These are phyloP conservation scores for Anoplopoma fimbria DNA, from an alignment of 2,113 vertebrate species.

Conservation along the genomic window DNA sequence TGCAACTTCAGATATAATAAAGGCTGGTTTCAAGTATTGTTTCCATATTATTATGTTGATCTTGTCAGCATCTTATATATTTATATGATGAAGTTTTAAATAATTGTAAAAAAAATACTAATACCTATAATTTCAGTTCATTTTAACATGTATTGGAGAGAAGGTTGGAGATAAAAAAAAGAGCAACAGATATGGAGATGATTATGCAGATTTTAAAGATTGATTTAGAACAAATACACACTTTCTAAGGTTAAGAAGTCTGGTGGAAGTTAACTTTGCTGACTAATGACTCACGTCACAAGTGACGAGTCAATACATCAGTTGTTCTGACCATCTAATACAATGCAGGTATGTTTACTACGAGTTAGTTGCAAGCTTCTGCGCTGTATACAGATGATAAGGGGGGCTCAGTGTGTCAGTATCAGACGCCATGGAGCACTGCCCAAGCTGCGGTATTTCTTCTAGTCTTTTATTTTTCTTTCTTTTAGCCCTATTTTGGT, in stretches of 20 bases:
- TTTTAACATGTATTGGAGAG: background rate
- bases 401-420: background rate
- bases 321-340: background rate
- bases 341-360: background rate
- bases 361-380: background rate
- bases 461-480: background rate
- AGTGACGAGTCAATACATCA: background rate
- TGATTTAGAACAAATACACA: background rate
- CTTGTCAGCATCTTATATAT: background rate
- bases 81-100: background rate
- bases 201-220: background rate
- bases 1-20: background rate
- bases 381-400: too few species aligned
- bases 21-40: background rate
- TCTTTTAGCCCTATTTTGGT: background rate
- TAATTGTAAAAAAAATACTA: background rate
- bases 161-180: background rate
- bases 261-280: too few species aligned
- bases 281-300: too few species aligned
- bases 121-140: background rate
- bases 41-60: background rate
- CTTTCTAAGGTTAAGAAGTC: background rate
- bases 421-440: background rate
- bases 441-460: too few species aligned
- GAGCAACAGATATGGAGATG: background rate